Evolutionary conservation across 2,113 vertebrate genomes (phyloP), one percentile per base, ranked within the genome.

Genomic region (Athene noctua): DNA sequence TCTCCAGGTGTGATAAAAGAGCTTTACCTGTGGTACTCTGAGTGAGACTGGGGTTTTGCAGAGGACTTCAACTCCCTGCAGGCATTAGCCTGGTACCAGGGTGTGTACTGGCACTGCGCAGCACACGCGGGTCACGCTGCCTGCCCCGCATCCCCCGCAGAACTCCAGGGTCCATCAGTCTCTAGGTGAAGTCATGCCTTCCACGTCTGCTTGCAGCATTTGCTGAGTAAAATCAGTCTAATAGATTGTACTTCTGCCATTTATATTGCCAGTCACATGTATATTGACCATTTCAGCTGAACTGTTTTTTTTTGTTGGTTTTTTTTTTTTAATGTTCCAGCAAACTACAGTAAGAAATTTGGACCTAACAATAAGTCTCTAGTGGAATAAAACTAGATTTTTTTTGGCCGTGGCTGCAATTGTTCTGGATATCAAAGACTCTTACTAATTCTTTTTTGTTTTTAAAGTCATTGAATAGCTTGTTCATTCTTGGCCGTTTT

Each of bases 51-150:
- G 6, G 58, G 15, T 81, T 90, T 91, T 3, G 6, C 25, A 51
- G 26, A 73, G 62, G 54, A 29, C 23, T 73, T 65, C 3, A 30
- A 6, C 42, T 91, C 13, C 29, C 25, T 73, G 72, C 27, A 71
- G 47, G 55, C 25, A 13, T 54, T 57, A 70, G 40, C 42, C 30
- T 25, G 8, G 34, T 52, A 49, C 40, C 40, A 40, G 40, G 22
- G 16, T 2, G 5, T 22, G 5, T 54, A 5, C 0, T 2, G 58
- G 18, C 13, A 16, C 52, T 10, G 2, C 0, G 0, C 10, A 25
- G 46, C 74, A 59, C 9, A 4, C 0, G 3, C 5, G 0, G 52
- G 6, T 61, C 4, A 2, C 2, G 2, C 42, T 84, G 42, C 23
- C 61, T 83, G 18, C 15, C n/a, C 17, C 4, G 2, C 17, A 18